Evolutionary conservation across 1,140 invertebrate genomes (phyloP), one percentile per base, ranked within the genome.

Genomic region (Eufriesea mexicana): DNA sequence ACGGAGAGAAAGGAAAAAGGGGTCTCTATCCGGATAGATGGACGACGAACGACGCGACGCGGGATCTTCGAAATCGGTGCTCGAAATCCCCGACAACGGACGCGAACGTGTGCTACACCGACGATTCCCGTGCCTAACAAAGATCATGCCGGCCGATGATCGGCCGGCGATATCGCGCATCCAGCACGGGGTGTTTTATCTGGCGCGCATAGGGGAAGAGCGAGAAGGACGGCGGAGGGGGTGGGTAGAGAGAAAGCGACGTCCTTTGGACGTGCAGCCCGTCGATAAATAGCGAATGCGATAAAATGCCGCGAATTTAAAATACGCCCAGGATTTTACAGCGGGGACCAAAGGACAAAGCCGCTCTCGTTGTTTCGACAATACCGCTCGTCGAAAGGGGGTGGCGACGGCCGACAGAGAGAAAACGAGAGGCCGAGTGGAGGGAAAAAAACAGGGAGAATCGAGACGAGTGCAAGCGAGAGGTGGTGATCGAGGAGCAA

Each of bases 241-340:
- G 55, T 51, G 42, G 61, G 70, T 42, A 78, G 83, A 78, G 84
- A 79, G 86, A 82, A 79, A 42, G 35, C 84, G 86, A 86, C 86
- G 87, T 89, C 84, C 86, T 86, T 89, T 88, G 84, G 86, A 89
- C 87, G 84, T 86, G 87, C 84, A 85, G 86, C 75, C 86, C 87
- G 86, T 89, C 87, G 87, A 89, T 89, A 89, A 89, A 89, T 89
- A 89, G 84, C 87, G 87, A 89, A 88, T 89, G 88, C 88, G 88
- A 89, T 89, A 89, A 89, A 89, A 89, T 88, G 88, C 86, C 88
- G 88, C 88, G 88, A 89, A 89, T 89, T 89, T 89, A 89, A 89
- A 89, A 89, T 89, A 89, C 87, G 88, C 76, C 88, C 87, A 89
- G 88, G 88, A 84, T 89, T 89, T 89, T 89, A 89, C 88, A 89